Evolutionary conservation across 1,140 invertebrate species (phyloP).

Genomic region (Drosophila gunungcola): DNA sequence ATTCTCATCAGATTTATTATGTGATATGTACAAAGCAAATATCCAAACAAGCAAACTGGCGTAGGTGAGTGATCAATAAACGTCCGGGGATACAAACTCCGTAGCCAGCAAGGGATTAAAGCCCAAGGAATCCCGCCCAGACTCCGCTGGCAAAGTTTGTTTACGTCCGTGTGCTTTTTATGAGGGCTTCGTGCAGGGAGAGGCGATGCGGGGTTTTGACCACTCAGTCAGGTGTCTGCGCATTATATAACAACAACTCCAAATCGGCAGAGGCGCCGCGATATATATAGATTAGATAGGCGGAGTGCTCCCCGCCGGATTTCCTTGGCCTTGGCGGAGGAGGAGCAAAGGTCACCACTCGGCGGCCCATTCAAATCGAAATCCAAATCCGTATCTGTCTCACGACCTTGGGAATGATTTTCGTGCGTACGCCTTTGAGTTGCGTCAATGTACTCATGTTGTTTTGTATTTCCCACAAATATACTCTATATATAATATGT

Average conservation of each 20-base stretch:
- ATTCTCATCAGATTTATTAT: slow-evolving; percentile 34
- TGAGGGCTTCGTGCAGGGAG: not conserved
- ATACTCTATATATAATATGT: not conserved
- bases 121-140: not conserved
- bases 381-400: slow-evolving; percentile 6
- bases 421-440: slow-evolving; percentile 45
- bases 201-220: not conserved
- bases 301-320: not conserved
- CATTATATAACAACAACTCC: slow-evolving; percentile 72
- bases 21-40: slow-evolving; percentile 32
- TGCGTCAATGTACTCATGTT: slow-evolving; percentile 25
- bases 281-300: slow-evolving; percentile 34
- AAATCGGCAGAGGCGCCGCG: slow-evolving; percentile 35
- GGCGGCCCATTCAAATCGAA: slow-evolving; percentile 2
- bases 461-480: slow-evolving; percentile 27
- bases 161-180: slow-evolving; percentile 26
- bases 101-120: too few relatives aligned
- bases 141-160: slow-evolving; percentile 25
- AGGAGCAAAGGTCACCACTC: slow-evolving; percentile 16
- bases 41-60: slow-evolving; percentile 22
- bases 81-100: not conserved
- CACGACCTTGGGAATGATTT: slow-evolving; percentile 65
- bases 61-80: slow-evolving; percentile 23
- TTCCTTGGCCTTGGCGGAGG: slow-evolving; percentile 4
- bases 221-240: slow-evolving; percentile 63